A percentile compares a stretch with the other conserved stretches of the same genome.
Evolutionary conservation across 1,140 invertebrate species (phyloP).

Genomic region (Caerostris darwini): DNA sequence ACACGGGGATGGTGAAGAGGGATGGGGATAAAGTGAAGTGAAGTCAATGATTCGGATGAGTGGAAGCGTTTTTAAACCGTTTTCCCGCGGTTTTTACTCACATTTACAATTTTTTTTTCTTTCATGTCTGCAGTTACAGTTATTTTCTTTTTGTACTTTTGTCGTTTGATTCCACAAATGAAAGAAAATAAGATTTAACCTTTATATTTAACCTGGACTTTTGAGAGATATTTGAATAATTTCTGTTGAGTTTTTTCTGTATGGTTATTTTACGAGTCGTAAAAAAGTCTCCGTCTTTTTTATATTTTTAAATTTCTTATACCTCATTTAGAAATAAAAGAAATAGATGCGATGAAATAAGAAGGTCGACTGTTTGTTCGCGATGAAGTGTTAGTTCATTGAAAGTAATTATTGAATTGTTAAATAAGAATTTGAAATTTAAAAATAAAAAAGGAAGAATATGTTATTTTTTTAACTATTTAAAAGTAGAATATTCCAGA

Average conservation of each 20-base stretch:
- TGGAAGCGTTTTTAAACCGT: background rate
- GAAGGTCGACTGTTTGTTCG: too few relatives aligned
- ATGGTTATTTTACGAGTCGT: background rate
- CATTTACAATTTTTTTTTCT: background rate
- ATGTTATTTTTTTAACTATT: too few relatives aligned
- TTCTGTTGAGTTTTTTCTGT: background rate
- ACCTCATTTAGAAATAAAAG: too few relatives aligned
- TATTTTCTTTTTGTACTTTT: background rate
- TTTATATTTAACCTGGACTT: background rate
- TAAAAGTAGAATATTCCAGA: too few relatives aligned
- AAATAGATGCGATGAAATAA: too few relatives aligned
- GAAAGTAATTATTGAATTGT: too few relatives aligned
- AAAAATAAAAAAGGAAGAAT: background rate
- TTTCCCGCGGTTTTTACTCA: too few relatives aligned
- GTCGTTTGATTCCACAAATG: background rate
- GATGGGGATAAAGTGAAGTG: background rate
- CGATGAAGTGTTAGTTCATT: too few relatives aligned
- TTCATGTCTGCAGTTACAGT: background rate
- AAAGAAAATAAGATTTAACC: conserved; percentile 1
- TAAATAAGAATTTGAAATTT: background rate
- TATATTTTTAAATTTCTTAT: too few relatives aligned
- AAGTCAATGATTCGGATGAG: background rate
- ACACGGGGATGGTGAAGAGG: background rate
- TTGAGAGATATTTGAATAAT: background rate
- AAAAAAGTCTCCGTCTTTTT: too few relatives aligned